These are phyloP conservation scores for Trichonephila clavipes DNA, from an alignment of 1,140 invertebrate species.

Conservation along the genomic window DNA sequence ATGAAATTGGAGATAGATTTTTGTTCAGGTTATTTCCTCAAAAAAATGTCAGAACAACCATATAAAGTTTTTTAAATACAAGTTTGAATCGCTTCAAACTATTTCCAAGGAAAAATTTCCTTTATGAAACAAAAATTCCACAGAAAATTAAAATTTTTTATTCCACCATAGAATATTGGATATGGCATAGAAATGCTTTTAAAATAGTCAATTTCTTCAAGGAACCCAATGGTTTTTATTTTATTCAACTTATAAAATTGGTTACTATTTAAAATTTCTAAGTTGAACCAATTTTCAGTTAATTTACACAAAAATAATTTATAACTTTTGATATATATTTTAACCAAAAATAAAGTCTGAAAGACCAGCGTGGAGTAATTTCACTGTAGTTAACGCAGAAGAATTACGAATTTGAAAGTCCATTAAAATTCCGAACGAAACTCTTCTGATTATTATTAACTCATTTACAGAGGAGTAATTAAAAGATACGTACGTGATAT, in stretches of 20 bases:
- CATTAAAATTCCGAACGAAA: not conserved
- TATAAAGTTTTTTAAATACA: too few species aligned
- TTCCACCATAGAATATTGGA: too few species aligned
- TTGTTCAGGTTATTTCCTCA: too few species aligned
- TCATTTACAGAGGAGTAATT: constrained; percentile 39
- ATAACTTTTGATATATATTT: not conserved
- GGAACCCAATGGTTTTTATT: not conserved
- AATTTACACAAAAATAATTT: not conserved
- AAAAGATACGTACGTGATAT: not conserved
- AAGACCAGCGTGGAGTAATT: not conserved
- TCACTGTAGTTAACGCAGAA: not conserved
- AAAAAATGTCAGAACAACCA: too few species aligned
- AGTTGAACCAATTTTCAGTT: not conserved
- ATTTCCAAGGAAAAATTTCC: too few species aligned
- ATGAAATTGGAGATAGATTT: too few species aligned
- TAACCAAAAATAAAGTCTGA: not conserved
- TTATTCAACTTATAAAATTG: too few species aligned
- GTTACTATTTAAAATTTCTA: too few species aligned
- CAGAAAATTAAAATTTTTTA: too few species aligned
- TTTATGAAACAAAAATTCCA: too few species aligned
- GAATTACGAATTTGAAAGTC: not conserved
- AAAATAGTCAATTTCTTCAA: not conserved
- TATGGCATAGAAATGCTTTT: too few species aligned
- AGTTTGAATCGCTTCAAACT: too few species aligned
- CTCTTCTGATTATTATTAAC: constrained; percentile 45